Evolutionary conservation across 2,888 invertebrate species (phyloP).

Genomic region (Dryocosmus kuriphilus): DNA sequence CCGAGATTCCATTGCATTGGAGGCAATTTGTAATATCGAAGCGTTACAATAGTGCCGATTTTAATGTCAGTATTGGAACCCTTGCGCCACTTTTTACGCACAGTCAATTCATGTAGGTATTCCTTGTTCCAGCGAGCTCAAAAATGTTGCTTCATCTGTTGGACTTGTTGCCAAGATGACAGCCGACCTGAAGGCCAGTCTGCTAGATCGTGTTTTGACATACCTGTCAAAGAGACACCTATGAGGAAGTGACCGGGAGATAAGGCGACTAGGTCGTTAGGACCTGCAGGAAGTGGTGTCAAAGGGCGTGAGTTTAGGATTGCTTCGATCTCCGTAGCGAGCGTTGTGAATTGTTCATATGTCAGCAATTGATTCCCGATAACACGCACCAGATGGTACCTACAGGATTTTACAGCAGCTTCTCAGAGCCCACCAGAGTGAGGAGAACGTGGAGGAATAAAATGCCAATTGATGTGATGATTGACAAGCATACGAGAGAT

Average conservation of each 20-base stretch:
- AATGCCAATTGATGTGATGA: neutral
- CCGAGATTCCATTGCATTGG: constrained; percentile 46
- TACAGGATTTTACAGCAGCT: neutral
- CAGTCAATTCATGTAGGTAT: neutral
- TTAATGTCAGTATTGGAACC: neutral
- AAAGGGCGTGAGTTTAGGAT: neutral
- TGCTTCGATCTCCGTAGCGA: neutral
- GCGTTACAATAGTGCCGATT: neutral
- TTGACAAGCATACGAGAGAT: neutral
- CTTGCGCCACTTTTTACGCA: neutral
- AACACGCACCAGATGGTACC: neutral
- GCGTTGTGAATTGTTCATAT: neutral
- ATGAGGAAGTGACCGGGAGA: neutral
- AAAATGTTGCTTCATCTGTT: too few relatives aligned
- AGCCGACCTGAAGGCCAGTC: neutral
- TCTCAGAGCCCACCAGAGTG: neutral
- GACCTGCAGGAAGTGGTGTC: neutral
- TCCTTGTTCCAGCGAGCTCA: neutral
- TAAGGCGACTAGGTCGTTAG: neutral
- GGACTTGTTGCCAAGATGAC: too few relatives aligned
- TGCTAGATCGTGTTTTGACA: neutral
- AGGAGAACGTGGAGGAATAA: neutral
- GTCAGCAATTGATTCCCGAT: neutral
- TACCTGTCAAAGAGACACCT: neutral
- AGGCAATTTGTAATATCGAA: neutral